Percentiles rank a stretch among this genome's conserved stretches.
phyloP scores from a whole-genome alignment of 2,888 invertebrate species.

The Nebria brevicollis region DNA sequence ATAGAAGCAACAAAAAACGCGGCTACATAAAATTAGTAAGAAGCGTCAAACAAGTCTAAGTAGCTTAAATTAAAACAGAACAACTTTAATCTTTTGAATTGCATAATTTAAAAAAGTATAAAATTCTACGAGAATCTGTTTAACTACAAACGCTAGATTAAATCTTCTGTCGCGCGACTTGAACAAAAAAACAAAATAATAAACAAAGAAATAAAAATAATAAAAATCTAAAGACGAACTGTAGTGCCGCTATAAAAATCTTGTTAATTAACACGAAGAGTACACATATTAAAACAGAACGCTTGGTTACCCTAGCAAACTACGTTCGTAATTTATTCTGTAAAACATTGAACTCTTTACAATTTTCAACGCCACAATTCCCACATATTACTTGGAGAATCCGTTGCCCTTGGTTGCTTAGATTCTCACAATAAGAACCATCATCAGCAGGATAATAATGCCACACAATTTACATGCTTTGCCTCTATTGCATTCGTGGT shows the following conservation, averaged over 20 bases:
- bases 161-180: not conserved
- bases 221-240: constrained; percentile 11
- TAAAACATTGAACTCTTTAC: constrained; percentile 44
- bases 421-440: constrained; percentile 8
- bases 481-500: not conserved
- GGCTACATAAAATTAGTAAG: too few relatives aligned
- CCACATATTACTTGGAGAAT: constrained; percentile 19
- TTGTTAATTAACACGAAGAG: constrained; percentile 39
- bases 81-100: too few relatives aligned
- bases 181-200: constrained; percentile 23
- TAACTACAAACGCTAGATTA: constrained; percentile 28
- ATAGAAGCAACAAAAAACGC: too few relatives aligned
- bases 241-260: constrained; percentile 35
- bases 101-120: not conserved
- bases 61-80: too few relatives aligned
- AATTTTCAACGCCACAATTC: constrained; percentile 40
- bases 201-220: constrained; percentile 9
- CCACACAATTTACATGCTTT: not conserved
- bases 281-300: constrained; percentile 37
- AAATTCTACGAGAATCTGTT: not conserved
- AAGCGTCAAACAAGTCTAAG: too few relatives aligned
- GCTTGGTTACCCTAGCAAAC: constrained; percentile 34
- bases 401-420: not conserved
- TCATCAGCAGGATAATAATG: not conserved
- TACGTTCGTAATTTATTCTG: constrained; percentile 39